These are phyloP conservation scores for Microtus oregoni DNA, from an alignment of 2,113 vertebrate species.

Conservation along the genomic window DNA sequence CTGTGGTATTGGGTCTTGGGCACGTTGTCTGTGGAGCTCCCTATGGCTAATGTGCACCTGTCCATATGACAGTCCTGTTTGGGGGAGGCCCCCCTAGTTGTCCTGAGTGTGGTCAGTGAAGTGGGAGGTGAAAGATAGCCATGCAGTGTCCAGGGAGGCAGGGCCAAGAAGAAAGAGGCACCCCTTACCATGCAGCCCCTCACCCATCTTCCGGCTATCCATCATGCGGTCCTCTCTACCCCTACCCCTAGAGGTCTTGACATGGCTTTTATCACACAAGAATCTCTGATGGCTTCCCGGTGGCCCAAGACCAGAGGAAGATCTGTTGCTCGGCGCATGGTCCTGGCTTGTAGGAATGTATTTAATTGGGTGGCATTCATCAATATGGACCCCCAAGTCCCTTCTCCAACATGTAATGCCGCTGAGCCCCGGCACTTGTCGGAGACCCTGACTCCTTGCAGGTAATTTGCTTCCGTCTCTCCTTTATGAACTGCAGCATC, in stretches of 20 bases:
- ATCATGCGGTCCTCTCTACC: rapidly evolving
- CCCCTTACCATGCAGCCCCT: rapidly evolving
- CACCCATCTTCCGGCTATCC: rapidly evolving
- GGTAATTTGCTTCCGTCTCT: not conserved
- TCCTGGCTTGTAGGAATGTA: not conserved
- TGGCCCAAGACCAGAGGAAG: rapidly evolving
- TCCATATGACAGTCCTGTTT: rapidly evolving
- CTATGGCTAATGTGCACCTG: too few species aligned
- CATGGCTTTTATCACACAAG: rapidly evolving
- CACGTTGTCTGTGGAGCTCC: rapidly evolving
- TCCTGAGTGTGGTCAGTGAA: not conserved
- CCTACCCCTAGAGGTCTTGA: not conserved
- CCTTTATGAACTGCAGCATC: not conserved
- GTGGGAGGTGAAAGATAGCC: not conserved
- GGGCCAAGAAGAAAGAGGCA: rapidly evolving
- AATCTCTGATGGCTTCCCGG: rapidly evolving
- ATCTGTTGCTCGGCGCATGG: rapidly evolving
- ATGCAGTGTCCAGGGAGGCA: rapidly evolving
- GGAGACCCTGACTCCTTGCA: not conserved
- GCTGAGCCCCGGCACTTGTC: rapidly evolving
- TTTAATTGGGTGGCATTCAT: not conserved
- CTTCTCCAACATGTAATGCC: not conserved
- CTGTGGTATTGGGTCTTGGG: rapidly evolving
- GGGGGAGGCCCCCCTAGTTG: too few species aligned
- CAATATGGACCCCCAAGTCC: not conserved